Evolutionary conservation across 2,888 invertebrate species (phyloP), one percentile per base, ranked within the genome.

Genomic region (Salpingus planirostris): DNA sequence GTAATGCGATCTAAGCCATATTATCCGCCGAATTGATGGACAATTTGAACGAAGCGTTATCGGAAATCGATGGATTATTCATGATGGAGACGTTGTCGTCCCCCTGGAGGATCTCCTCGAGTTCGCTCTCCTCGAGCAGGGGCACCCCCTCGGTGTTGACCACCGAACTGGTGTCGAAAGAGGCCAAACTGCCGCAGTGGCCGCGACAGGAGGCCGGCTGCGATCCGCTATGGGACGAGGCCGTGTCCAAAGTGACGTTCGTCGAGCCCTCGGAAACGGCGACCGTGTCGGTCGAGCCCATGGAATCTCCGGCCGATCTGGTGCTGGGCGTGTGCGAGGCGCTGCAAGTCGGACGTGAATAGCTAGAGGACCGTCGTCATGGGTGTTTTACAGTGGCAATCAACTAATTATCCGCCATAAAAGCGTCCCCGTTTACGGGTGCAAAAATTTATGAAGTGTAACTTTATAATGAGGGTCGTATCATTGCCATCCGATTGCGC

Each of bases 231-330:
- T 63, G 58, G 2, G 63, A 63, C 2, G 71, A 71, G 36, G 68
- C 66, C 10, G 71, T 71, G 42, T 71, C 72, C 43, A 72, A 55
- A 3, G 71, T 72, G 21, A 71, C 66, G 8, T 69, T 68, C 3
- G 71, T 71, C 2, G 71, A 71, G 25, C 64, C 65, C 46, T 68
- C 69, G 21, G 70, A 71, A 13, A 67, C 64, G 21, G 70, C 68
- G 47, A 71, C 66, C 3, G 73, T 73, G 47, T 73, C 73, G 13
- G 71, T 67, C 10, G 72, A 72, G 13, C 72, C 71, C 62, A 71
- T 63, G 1, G 62, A 62, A 42, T 64, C 62, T 8, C 54, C 59
- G 21, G 49, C 57, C 15, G 60, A 61, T 31, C 61, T 44, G 35
- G 55, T 58, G 36, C 62, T 63, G 6, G 64, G 60, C 4, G 63